Conservation (phyloP, 1,140 invertebrate species). For the Neomicropteryx cornuta region DNA sequence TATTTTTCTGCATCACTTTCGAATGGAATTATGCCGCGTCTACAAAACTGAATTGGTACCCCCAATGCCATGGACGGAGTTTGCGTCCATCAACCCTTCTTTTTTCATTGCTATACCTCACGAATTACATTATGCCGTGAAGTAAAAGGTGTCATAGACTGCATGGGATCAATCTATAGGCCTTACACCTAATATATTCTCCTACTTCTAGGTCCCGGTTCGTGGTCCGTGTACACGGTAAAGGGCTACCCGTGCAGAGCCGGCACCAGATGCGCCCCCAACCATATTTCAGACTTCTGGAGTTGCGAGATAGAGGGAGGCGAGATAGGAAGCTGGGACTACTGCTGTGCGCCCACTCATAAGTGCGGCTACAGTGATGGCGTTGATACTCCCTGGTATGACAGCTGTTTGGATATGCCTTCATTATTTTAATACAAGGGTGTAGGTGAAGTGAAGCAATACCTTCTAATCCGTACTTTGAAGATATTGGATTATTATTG, state of each 20-base stretch:
- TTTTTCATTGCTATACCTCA: no score
- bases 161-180: no score
- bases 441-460: background rate
- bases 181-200: no score
- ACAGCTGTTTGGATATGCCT: slow-evolving; percentile 3
- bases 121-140: no score
- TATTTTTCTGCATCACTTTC: no score
- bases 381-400: slow-evolving; percentile 63
- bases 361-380: slow-evolving; percentile 71
- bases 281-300: slow-evolving; percentile 63
- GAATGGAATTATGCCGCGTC: no score
- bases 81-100: no score
- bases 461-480: slow-evolving; percentile 1
- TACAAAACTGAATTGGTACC: no score
- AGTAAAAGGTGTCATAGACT: no score
- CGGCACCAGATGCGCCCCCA: slow-evolving; percentile 57
- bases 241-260: slow-evolving; percentile 63
- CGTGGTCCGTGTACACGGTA: slow-evolving; percentile 66
- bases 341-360: slow-evolving; percentile 68
- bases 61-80: no score
- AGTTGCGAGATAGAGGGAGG: slow-evolving; percentile 63
- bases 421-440: slow-evolving; percentile 2
- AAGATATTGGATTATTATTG: slow-evolving; percentile 1
- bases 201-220: no score
- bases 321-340: slow-evolving; percentile 62